Conservation (phyloP, 1,140 invertebrate species). For the Aethina tumida region DNA sequence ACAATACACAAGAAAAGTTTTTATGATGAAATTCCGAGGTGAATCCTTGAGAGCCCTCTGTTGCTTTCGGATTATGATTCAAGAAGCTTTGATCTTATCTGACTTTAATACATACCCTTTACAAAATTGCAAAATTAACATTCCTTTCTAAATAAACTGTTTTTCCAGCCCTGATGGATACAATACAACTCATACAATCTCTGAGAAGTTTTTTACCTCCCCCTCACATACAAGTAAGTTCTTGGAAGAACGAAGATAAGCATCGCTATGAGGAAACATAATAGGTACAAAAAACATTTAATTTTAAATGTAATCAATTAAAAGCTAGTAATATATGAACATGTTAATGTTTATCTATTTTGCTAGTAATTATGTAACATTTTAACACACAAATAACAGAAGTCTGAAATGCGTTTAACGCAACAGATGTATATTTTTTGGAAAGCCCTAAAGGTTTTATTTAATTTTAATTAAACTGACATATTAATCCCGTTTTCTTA, state of each 20-base stretch:
- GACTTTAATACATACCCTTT: conserved; percentile 11
- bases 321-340: too few species aligned
- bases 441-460: too few species aligned
- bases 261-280: conserved; percentile 45
- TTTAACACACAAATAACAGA: too few species aligned
- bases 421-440: too few species aligned
- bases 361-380: too few species aligned
- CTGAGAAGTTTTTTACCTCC: conserved; percentile 71
- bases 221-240: conserved; percentile 74
- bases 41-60: conserved; percentile 29
- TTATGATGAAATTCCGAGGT: conserved; percentile 28
- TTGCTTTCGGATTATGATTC: conserved; percentile 28
- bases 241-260: conserved; percentile 80
- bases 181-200: conserved; percentile 74
- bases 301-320: too few species aligned
- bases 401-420: too few species aligned
- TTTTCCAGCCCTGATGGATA: conserved; percentile 64
- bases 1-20: neutral
- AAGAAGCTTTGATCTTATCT: conserved; percentile 34
- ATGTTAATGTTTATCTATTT: too few species aligned
- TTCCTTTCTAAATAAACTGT: too few species aligned
- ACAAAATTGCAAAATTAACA: neutral
- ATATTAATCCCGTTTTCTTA: too few species aligned
- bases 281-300: too few species aligned
- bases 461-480: too few species aligned